Percentiles rank a stretch among this genome's conserved stretches.
Evolutionary conservation across 2,797 vertebrate genomes (phyloP).

Genomic region (Yasuhikotakia modesta): DNA sequence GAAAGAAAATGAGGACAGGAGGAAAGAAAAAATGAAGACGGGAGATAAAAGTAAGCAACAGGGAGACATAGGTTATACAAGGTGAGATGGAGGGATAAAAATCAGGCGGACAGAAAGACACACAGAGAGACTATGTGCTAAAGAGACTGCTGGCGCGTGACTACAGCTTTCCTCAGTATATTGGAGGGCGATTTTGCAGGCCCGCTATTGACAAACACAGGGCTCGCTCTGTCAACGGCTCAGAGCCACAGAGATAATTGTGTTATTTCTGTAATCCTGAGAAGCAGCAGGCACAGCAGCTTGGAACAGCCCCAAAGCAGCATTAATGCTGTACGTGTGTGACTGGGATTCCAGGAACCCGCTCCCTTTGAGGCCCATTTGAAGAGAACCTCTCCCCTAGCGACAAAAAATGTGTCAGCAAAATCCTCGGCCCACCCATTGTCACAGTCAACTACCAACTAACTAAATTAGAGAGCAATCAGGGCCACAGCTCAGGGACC

Average conservation of each 20-base stretch:
- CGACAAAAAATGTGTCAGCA: conserved; percentile 50
- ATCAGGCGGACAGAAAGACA: conserved; percentile 11
- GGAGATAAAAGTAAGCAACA: neutral
- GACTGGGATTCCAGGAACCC: conserved; percentile 55
- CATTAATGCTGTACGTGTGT: conserved; percentile 46
- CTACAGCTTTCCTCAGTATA: conserved; percentile 26
- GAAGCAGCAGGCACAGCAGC: conserved; percentile 59
- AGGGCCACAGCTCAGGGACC: conserved; percentile 20
- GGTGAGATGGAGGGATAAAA: neutral
- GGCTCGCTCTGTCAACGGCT: conserved; percentile 62
- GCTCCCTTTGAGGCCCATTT: conserved; percentile 54
- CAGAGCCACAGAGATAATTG: conserved; percentile 65
- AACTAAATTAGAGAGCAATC: conserved; percentile 46
- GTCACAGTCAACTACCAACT: conserved; percentile 42
- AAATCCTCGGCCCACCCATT: conserved; percentile 49
- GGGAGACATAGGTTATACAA: conserved; percentile 37
- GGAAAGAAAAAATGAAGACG: neutral
- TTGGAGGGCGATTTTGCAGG: conserved; percentile 17
- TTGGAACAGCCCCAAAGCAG: conserved; percentile 58
- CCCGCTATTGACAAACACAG: conserved; percentile 60
- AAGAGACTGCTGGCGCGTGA: conserved; percentile 7
- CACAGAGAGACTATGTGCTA: conserved; percentile 10
- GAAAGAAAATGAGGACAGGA: neutral
- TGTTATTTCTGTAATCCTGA: conserved; percentile 63
- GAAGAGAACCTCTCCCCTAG: conserved; percentile 33